Percentiles rank a stretch among this genome's conserved stretches.
Conservation (phyloP, 2,113 vertebrate genomes). For the Geothlypis trichas region DNA sequence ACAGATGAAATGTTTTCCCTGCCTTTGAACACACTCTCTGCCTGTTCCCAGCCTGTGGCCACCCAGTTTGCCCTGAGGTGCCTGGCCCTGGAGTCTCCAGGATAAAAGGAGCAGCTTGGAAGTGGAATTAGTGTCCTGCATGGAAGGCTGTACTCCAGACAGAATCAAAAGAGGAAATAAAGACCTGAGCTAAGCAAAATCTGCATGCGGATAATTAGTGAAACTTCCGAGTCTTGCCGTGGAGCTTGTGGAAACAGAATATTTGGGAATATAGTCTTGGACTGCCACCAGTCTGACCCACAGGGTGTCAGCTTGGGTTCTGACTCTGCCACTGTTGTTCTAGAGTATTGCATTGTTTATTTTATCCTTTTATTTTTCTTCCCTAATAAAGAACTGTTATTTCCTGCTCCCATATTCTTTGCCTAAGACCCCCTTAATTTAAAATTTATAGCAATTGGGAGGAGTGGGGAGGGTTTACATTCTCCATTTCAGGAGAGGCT, state of each 20-base stretch:
- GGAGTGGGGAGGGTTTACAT: too few species aligned
- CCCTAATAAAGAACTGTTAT: too few species aligned
- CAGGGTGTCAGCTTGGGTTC: too few species aligned
- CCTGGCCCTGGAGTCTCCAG: background rate
- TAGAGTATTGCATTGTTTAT: too few species aligned
- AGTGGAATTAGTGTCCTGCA: conserved; percentile 27
- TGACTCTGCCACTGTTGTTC: too few species aligned
- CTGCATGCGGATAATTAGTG: background rate
- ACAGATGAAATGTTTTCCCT: background rate
- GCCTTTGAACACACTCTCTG: background rate
- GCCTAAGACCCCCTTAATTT: too few species aligned
- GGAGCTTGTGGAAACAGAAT: background rate
- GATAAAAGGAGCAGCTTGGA: conserved; percentile 29
- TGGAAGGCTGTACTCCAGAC: background rate
- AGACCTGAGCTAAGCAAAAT: conserved; percentile 56
- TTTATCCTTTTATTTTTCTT: too few species aligned
- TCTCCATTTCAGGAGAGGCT: too few species aligned
- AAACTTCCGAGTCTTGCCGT: background rate
- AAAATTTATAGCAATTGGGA: too few species aligned
- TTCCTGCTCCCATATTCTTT: too few species aligned
- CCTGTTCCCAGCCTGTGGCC: conserved; percentile 25
- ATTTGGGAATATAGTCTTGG: background rate
- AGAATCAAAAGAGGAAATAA: conserved; percentile 15
- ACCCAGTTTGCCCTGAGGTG: conserved; percentile 36
- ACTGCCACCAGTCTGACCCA: too few species aligned